Evolutionary conservation across 64 coral and sea anemone genomes (phyloP).

Genomic region (Catalaphyllia jardinei): DNA sequence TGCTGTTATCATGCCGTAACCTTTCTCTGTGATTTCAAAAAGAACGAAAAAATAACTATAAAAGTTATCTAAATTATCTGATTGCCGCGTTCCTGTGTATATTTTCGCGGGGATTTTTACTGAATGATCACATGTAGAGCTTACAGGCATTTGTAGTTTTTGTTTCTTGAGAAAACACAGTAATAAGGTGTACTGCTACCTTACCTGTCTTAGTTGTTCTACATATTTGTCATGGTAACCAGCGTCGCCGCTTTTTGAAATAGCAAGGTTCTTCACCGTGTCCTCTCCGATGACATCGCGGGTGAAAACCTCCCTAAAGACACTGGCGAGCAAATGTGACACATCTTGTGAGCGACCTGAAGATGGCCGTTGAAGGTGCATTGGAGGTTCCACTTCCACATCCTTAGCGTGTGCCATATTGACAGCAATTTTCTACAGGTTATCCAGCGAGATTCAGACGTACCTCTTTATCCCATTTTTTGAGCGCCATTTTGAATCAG

Average conservation of each 20-base stretch:
- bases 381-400: conserved; percentile 89
- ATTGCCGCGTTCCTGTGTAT: too few species aligned
- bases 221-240: conserved; percentile 95
- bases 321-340: conserved; percentile 80
- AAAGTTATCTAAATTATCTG: too few species aligned
- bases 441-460: too few species aligned
- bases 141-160: not conserved
- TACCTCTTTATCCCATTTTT: not conserved
- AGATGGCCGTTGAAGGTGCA: conserved; percentile 90
- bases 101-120: too few species aligned
- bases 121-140: too few species aligned
- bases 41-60: too few species aligned
- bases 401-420: conserved; percentile 72
- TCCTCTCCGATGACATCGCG: conserved; percentile 77
- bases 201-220: conserved; percentile 78
- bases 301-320: conserved; percentile 85
- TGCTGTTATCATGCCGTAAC: too few species aligned
- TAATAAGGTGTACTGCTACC: not conserved
- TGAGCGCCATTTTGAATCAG: conserved; percentile 15
- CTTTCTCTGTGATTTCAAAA: too few species aligned
- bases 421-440: not conserved
- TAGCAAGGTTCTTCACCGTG: conserved; percentile 80
- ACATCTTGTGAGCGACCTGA: conserved; percentile 95
- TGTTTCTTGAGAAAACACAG: not conserved
- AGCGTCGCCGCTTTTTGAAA: conserved; percentile 86